Conservation (phyloP, 2,888 invertebrate genomes). For the Plutella xylostella region DNA sequence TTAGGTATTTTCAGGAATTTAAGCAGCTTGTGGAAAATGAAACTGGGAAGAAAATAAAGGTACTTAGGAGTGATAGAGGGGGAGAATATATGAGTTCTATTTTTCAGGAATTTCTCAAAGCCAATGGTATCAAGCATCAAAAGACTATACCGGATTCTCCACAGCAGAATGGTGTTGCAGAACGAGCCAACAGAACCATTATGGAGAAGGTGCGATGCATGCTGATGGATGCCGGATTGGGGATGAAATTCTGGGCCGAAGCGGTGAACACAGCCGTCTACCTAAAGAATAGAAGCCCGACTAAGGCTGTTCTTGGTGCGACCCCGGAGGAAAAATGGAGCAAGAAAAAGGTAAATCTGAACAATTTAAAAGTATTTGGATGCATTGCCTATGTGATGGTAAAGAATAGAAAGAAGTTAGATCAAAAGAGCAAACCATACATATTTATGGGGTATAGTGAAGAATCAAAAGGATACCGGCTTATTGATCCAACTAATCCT, state of each 20-base stretch:
- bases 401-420: slow-evolving; percentile 14
- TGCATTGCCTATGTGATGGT: slow-evolving; percentile 15
- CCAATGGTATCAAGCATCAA: slow-evolving; percentile 23
- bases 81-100: slow-evolving; percentile 16
- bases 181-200: slow-evolving; percentile 19
- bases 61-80: slow-evolving; percentile 18
- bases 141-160: slow-evolving; percentile 23
- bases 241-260: slow-evolving; percentile 17
- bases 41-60: slow-evolving; percentile 13
- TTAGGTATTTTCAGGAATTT: slow-evolving; percentile 9
- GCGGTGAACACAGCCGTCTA: slow-evolving; percentile 16
- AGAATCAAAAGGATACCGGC: slow-evolving; percentile 8
- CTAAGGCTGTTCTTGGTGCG: slow-evolving; percentile 13
- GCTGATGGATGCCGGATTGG: slow-evolving; percentile 13
- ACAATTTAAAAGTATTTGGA: slow-evolving; percentile 15
- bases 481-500: slow-evolving; percentile 14
- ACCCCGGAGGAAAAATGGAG: slow-evolving; percentile 17
- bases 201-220: slow-evolving; percentile 16
- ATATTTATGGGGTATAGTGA: slow-evolving; percentile 13
- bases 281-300: slow-evolving; percentile 16
- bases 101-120: slow-evolving; percentile 13
- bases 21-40: slow-evolving; percentile 19
- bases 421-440: slow-evolving; percentile 10
- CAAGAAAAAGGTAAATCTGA: slow-evolving; percentile 12
- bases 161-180: slow-evolving; percentile 28